Conservation (phyloP, 2,113 vertebrate genomes). For the Ploceus nigricollis region DNA sequence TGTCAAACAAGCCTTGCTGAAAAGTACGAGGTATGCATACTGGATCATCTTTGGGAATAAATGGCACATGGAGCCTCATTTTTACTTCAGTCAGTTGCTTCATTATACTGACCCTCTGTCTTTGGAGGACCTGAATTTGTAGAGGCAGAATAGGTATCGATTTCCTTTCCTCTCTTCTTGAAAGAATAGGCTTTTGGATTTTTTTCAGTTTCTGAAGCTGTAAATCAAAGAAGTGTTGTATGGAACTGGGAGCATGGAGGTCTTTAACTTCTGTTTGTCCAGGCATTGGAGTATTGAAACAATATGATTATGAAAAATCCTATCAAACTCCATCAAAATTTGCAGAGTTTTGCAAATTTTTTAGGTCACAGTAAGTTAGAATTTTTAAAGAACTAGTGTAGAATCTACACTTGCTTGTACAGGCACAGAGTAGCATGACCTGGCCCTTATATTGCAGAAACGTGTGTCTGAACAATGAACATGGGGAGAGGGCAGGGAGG, state of each 20-base stretch:
- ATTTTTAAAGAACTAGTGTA: rapidly evolving
- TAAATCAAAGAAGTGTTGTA: background rate
- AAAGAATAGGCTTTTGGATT: background rate
- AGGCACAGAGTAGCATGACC: background rate
- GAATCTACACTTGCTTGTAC: background rate
- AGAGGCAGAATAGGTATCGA: background rate
- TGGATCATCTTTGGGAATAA: background rate
- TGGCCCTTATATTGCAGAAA: background rate
- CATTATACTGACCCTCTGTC: background rate
- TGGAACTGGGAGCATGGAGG: background rate
- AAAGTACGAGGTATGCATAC: rapidly evolving
- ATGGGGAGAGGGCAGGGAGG: background rate
- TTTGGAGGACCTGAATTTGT: background rate
- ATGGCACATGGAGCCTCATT: background rate
- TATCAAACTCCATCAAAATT: background rate
- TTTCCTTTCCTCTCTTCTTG: background rate
- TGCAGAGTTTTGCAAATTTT: background rate
- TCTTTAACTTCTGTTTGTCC: background rate
- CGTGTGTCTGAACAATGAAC: rapidly evolving
- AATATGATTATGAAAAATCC: background rate
- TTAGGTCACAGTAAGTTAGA: background rate
- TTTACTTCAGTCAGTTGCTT: background rate
- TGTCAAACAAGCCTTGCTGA: background rate
- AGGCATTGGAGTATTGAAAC: background rate
- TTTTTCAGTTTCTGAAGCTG: background rate